Conservation (phyloP, 2,113 vertebrate species). For the Oreochromis tanganicae region DNA sequence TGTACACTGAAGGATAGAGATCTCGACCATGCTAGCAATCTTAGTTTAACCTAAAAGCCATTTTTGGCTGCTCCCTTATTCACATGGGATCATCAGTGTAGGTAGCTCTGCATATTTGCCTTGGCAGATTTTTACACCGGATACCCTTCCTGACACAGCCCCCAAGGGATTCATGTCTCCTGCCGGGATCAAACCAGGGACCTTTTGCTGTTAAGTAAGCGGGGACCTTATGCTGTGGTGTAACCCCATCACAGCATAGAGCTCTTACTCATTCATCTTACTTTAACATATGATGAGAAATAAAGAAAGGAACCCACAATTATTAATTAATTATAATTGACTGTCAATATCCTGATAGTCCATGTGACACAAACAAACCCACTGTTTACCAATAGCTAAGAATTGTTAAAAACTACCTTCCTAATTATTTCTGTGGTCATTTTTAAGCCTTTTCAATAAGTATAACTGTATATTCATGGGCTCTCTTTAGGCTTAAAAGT, state of each 20-base stretch:
- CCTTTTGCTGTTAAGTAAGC: not conserved
- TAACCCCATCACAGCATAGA: not conserved
- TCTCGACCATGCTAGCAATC: not conserved
- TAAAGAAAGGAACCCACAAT: not conserved
- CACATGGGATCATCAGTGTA: not conserved
- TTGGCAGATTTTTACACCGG: not conserved
- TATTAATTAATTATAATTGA: not conserved
- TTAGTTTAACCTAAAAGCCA: not conserved
- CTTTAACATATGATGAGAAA: not conserved
- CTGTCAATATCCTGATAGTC: not conserved
- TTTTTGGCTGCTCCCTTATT: not conserved
- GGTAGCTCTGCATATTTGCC: not conserved
- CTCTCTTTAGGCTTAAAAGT: not conserved
- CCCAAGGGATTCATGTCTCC: not conserved
- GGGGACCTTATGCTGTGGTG: not conserved
- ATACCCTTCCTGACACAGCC: not conserved
- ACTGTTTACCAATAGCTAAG: not conserved
- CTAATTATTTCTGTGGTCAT: not conserved
- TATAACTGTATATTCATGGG: not conserved
- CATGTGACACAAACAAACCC: not conserved
- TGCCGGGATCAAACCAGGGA: not conserved
- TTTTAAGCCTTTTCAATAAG: not conserved
- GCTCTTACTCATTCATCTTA: not conserved
- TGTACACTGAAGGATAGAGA: not conserved
- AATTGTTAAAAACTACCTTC: not conserved